Evolutionary conservation across 2,113 vertebrate species (phyloP).

Genomic region (Kryptolebias marmoratus): DNA sequence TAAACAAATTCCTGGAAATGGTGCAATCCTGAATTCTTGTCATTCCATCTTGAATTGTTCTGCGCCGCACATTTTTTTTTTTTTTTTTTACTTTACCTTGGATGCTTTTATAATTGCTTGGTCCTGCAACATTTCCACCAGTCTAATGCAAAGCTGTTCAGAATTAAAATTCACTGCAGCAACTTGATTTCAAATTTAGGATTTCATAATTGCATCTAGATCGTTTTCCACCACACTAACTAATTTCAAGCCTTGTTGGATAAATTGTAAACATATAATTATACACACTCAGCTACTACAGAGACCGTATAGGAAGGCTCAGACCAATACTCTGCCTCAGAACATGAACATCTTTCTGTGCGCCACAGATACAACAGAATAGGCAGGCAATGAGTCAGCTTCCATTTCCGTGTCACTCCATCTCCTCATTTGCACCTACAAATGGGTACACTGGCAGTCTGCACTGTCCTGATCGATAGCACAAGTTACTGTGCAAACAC

Average conservation of each 20-base stretch:
- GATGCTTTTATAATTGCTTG: conserved; percentile 7
- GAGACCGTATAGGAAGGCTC: not conserved
- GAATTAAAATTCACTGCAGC: not conserved
- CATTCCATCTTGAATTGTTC: conserved; percentile 58
- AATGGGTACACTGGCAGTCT: conserved; percentile 18
- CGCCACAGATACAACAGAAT: conserved; percentile 27
- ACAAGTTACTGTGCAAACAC: conserved; percentile 38
- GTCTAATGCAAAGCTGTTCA: not conserved
- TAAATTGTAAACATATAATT: conserved; percentile 10
- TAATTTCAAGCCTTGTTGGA: not conserved
- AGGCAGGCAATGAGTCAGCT: conserved; percentile 53
- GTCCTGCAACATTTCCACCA: not conserved
- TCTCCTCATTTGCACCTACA: conserved; percentile 58
- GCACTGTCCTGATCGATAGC: conserved; percentile 12
- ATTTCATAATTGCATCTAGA: not conserved
- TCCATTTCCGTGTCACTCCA: conserved; percentile 17
- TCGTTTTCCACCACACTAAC: not conserved
- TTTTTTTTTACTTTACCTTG: conserved; percentile 30
- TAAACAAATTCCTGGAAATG: conserved; percentile 59
- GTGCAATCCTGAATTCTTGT: conserved; percentile 56
- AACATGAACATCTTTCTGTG: conserved; percentile 14
- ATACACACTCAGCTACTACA: not conserved
- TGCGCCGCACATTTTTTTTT: not conserved
- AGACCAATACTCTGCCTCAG: not conserved
- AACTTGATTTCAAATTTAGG: not conserved